These are phyloP conservation scores for Ascaphus truei DNA, from an alignment of 2,113 vertebrate genomes.

Conservation along the genomic window DNA sequence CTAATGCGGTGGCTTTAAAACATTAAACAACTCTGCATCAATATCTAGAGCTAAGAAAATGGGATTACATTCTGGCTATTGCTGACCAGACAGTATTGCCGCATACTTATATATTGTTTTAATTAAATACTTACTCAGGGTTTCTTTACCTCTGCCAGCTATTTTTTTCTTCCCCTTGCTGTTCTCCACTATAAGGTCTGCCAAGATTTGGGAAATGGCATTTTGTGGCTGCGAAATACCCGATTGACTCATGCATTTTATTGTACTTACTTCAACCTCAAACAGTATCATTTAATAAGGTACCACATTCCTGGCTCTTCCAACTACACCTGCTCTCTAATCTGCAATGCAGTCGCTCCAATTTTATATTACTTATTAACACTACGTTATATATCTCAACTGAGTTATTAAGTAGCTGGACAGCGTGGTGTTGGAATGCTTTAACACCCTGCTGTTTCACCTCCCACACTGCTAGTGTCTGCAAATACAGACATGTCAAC, in stretches of 20 bases:
- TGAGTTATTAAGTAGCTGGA: too few species aligned
- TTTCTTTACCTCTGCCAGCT: constrained; percentile 29
- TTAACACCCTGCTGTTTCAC: background rate
- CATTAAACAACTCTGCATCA: constrained; percentile 28
- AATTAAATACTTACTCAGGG: constrained; percentile 35
- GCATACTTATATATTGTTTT: constrained; percentile 37
- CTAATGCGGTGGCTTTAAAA: constrained; percentile 29
- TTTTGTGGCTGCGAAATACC: constrained; percentile 22
- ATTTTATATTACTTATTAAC: too few species aligned
- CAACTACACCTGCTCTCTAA: constrained; percentile 13
- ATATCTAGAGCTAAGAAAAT: constrained; percentile 30
- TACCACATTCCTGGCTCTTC: constrained; percentile 1
- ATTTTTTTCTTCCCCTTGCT: constrained; percentile 7
- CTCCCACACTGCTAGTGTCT: constrained; percentile 7
- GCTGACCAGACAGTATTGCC: constrained; percentile 29
- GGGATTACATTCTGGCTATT: constrained; percentile 28
- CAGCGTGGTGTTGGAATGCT: background rate
- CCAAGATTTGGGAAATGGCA: constrained; percentile 18
- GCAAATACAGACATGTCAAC: constrained; percentile 12
- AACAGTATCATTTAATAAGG: constrained; percentile 22
- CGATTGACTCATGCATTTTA: constrained; percentile 28
- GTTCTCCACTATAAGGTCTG: constrained; percentile 12
- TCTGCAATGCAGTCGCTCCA: constrained; percentile 26
- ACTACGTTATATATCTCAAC: too few species aligned
- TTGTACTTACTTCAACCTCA: background rate